These are phyloP conservation scores for Leptinotarsa undecemlineata DNA, from an alignment of 1,140 invertebrate species.

Conservation along the genomic window DNA sequence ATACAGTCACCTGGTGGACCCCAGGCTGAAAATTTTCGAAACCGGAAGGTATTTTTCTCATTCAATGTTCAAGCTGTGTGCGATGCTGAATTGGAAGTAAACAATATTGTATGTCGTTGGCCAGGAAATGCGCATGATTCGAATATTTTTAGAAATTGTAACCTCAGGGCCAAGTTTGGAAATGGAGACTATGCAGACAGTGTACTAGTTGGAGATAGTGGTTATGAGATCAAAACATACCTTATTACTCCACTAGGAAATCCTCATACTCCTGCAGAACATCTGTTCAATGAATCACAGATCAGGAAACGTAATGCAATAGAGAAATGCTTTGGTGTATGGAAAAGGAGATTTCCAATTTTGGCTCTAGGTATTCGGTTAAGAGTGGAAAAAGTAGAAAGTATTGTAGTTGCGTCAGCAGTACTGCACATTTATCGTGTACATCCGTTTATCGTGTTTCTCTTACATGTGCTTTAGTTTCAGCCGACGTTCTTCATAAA, in stretches of 20 bases:
- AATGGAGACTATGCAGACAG: neutral
- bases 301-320: constrained; percentile 53
- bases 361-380: constrained; percentile 45
- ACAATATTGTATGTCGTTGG: constrained; percentile 52
- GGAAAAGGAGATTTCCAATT: constrained; percentile 54
- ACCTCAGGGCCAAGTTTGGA: neutral
- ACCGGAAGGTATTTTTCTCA: constrained; percentile 53
- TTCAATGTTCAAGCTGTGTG: constrained; percentile 52
- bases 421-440: no score
- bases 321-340: constrained; percentile 54
- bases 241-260: constrained; percentile 44
- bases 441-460: neutral
- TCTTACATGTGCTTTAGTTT: neutral
- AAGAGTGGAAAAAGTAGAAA: constrained; percentile 42
- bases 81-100: constrained; percentile 41
- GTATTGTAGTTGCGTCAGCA: constrained; percentile 52
- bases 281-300: constrained; percentile 54
- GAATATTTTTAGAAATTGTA: constrained; percentile 48
- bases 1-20: constrained; percentile 32
- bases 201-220: constrained; percentile 45
- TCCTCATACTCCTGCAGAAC: constrained; percentile 38
- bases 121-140: constrained; percentile 51
- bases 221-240: constrained; percentile 45
- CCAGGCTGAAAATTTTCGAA: constrained; percentile 50
- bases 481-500: neutral